phyloP scores from a whole-genome alignment of 2,888 invertebrate species.

The Heliconius hortense region DNA sequence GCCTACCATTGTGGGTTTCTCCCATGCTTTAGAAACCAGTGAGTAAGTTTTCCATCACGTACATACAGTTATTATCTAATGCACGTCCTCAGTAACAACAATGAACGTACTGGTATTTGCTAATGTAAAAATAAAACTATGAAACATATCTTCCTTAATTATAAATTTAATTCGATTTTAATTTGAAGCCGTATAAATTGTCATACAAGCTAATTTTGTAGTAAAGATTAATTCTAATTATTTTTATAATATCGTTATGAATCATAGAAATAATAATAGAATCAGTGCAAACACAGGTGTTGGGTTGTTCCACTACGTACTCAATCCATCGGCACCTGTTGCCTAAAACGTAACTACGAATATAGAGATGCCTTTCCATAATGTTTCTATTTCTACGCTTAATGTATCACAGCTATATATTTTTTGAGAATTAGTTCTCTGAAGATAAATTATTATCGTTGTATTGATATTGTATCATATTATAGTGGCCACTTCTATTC shows the following conservation, averaged over 20 bases:
- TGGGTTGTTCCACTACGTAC: neutral
- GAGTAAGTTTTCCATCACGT: neutral
- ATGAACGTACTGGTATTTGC: neutral
- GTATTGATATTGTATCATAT: too few species aligned
- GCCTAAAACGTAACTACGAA: too few species aligned
- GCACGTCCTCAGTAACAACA: neutral
- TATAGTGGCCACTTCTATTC: too few species aligned
- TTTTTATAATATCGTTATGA: neutral
- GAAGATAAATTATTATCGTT: too few species aligned
- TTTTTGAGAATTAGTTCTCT: too few species aligned
- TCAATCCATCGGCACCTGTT: neutral
- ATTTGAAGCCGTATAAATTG: neutral
- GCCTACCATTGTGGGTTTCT: neutral
- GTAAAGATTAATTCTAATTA: neutral
- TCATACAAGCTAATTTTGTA: neutral
- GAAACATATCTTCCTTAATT: neutral
- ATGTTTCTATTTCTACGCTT: too few species aligned
- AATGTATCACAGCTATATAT: too few species aligned
- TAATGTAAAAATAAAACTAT: neutral
- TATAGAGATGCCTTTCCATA: too few species aligned
- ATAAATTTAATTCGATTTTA: neutral
- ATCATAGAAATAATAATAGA: neutral
- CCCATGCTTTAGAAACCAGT: neutral
- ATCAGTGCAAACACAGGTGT: neutral
- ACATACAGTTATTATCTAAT: neutral